Base-by-base conservation (phyloP, 2,888 invertebrate genomes). In the Candidula unifasciata region DNA sequence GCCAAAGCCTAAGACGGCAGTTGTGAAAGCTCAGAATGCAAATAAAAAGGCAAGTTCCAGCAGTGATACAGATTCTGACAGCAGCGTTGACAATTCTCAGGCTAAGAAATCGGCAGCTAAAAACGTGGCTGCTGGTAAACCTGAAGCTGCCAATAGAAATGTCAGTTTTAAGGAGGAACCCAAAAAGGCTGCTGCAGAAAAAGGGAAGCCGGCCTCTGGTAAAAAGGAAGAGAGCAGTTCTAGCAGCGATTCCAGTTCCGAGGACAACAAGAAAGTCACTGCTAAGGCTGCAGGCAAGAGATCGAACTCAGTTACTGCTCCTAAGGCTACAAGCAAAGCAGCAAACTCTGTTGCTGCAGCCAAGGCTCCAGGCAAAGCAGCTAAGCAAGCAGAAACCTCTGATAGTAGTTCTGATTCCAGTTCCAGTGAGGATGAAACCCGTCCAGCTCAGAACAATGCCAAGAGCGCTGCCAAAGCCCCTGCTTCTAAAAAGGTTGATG, bases 401-500 rank as follows among this genome's bases (percentile, higher is more conserved):
- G 85, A 87, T 30, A 88, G 88, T 44, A 86, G 86, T 35, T 83
- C 84, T 64, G 88, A 88, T 76, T 86, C 88, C 16, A 87, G 86
- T 80, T 85, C 85, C 18, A 85, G 86, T 64, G 85, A 85, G 30
- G 86, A 88, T n/a, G n/a, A 64, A 33, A n/a, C 8, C 3, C n/a
- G 18, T 10, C 16, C 66, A 37, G 18, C 30, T 21, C 35, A 35
- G 60, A 24, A 33, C 27, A 80, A n/a, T 10, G 2, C 66, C n/a
- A 66, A 66, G 30, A 13, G 2, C 18, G 16, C 37, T 73, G 30
- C 24, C 2, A 24, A 10, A 74, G 37, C 52, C 1, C 52, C 27
- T n/a, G n/a, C 82, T 10, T 44, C 44, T 44, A 44, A 44, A 60
- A 27, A 37, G 79, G 57, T 83, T 33, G n/a, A 66, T 66, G 66